These are phyloP conservation scores for Sceloporus tristichus DNA, from an alignment of 2,113 vertebrate genomes.

Conservation along the genomic window DNA sequence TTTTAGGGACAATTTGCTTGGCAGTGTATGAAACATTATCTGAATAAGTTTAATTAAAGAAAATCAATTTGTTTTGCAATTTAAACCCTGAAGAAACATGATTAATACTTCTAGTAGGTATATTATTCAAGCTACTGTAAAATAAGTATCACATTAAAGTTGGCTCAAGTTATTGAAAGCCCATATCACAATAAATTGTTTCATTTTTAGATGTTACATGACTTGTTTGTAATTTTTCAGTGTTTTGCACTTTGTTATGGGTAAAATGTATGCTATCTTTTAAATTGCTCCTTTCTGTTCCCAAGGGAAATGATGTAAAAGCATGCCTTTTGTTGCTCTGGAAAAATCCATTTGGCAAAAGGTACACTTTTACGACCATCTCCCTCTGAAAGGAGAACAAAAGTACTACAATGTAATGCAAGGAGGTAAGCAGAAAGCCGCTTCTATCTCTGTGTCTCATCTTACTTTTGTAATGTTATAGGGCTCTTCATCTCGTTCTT, in stretches of 20 bases:
- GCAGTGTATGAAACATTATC: background rate
- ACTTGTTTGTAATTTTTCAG: slow-evolving; percentile 50
- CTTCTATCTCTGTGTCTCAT: no score
- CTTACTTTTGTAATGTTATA: no score
- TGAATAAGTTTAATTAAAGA: background rate
- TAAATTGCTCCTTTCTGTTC: slow-evolving; percentile 19
- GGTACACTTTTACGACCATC: no score
- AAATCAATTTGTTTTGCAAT: background rate
- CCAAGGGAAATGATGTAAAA: no score
- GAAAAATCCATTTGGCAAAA: no score
- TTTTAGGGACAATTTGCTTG: slow-evolving; percentile 23
- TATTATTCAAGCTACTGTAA: background rate
- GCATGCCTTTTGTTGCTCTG: no score
- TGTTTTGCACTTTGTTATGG: slow-evolving; percentile 59
- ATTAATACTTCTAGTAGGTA: background rate
- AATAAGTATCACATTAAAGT: background rate
- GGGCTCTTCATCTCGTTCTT: background rate
- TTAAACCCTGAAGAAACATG: background rate
- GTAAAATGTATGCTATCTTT: slow-evolving; percentile 70
- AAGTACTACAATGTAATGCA: no score
- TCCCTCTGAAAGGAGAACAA: no score
- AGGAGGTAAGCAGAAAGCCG: no score
- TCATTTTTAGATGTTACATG: background rate
- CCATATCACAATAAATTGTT: background rate
- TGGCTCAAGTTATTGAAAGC: background rate